Base-by-base conservation (phyloP, 2,888 invertebrate genomes). In the Abscondita cerata region DNA sequence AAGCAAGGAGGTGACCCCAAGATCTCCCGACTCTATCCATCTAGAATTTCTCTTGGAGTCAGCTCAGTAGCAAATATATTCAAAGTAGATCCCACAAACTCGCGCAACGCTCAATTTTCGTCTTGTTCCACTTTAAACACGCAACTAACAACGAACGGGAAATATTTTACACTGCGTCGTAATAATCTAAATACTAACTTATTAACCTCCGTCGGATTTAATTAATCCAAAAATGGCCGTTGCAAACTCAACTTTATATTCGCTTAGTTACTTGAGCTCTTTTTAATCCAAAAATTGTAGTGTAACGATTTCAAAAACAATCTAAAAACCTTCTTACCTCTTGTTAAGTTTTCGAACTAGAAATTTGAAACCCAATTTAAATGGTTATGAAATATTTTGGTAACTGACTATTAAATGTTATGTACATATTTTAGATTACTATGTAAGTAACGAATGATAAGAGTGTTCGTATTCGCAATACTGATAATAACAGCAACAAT, bases 401-500 rank as follows among this genome's bases (percentile, higher is more conserved):
- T 46, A 57, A 62, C 57, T 57, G 57, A 55, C 47, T 53, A 57
- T 57, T 52, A 57, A 57, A 61, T 36, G 48, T 52, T 52, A 61
- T 56, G 52, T 57, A 58, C 57, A 62, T 57, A 58, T 62, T 62
- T 57, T 59, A 63, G 59, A 59, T 63, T 63, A 59, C 15, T 53
- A 52, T 56, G 52, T 44, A 47, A 55, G 59, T 52, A 59, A 44
- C 51, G 41, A 46, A 51, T 48, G 62, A 63, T 63, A 63, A 63
- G 51, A 36, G 19, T 25, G 54, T 63, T 47, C 59, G 52, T 54
- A 56, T 59, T 52, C 54, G 55, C 59, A 56, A 58, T 36, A 54
- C 51, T 44, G 63, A 63, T 63, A 63, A 63, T 38, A 31, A 63
- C 31, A 59, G 54, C 63, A 63, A 63, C 56, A 59, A 58, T 62